Base-by-base conservation (phyloP, 2,888 invertebrate genomes). In the Mystacides longicornis region DNA sequence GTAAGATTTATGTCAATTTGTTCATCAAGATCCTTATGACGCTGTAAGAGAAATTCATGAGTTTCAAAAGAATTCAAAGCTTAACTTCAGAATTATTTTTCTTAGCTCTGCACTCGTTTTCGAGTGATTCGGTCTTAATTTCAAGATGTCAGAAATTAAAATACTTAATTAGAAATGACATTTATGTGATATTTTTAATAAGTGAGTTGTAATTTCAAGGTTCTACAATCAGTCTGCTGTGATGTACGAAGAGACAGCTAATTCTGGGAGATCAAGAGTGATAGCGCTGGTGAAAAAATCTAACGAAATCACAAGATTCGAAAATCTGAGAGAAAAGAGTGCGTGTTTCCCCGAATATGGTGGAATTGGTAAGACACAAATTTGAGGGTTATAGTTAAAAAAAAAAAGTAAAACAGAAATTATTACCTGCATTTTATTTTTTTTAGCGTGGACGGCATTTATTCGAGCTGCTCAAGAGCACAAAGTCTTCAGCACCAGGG, bases 261-360 rank as follows among this genome's bases (percentile, higher is more conserved):
- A 68, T 0, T 66, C 64, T 1, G 69, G 74, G 11, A 67, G 75
- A 1, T 76, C 81, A 11, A 75, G 78, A 14, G 71, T 81, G 1
- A 71, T 81, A 0, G 79, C 82, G 0, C 73, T 83, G 16, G 69
- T 85, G 1, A 79, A 74, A 60, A 65, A 67, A n/a, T 60, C 64
- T 16, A 59, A 65, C n/a, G 60, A 63, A n/a, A 72, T 81, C 51
- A 75, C 71, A 0, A 71, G 73, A 22, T 80, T 84, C 60, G 73
- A 75, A 58, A 79, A 81, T 65, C 65, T 86, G 2, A 71, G 76
- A 37, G 74, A 70, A 1, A 78, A 72, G 60, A 75, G 70, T 21
- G 83, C 81, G 0, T 86, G 86, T 67, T 81, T 86, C 70, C 82
- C 85, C 0, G 82, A 83, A 64, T 86, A 76, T 62, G 81, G 83